Evolutionary conservation across 53 echinoderm and acorn worm genomes (phyloP).

Genomic region (Crossaster papposus): DNA sequence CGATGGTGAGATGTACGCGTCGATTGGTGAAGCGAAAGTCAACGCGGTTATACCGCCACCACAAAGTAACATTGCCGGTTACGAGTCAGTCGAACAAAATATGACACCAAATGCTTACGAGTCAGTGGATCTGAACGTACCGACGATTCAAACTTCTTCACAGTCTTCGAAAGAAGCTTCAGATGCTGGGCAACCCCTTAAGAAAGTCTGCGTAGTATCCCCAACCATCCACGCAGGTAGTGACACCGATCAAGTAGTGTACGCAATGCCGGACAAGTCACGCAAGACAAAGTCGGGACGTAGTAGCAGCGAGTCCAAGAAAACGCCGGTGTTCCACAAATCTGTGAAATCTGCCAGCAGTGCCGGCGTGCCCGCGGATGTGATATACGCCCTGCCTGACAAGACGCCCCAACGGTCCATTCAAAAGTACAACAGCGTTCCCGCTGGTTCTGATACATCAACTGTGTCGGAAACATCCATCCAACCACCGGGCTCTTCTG

Average conservation of each 20-base stretch:
- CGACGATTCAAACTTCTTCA: background rate
- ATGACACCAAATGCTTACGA: background rate
- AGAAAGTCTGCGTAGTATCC: background rate
- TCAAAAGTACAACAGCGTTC: background rate
- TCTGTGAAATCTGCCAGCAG: background rate
- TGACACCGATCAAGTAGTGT: background rate
- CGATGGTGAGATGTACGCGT: background rate
- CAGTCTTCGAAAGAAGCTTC: no score
- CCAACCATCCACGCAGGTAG: background rate
- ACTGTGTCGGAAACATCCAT: background rate
- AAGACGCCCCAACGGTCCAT: background rate
- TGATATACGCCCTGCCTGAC: background rate
- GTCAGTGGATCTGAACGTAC: background rate
- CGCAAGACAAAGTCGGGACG: background rate
- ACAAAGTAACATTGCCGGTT: background rate
- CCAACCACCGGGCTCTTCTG: background rate
- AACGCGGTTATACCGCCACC: background rate
- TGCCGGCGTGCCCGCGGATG: background rate
- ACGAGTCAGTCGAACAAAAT: background rate
- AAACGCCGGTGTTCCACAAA: background rate
- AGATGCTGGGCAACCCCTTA: background rate
- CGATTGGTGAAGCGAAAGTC: background rate
- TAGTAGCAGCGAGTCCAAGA: background rate
- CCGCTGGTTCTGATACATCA: background rate
- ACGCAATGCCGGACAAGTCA: slow-evolving; percentile 12